These are phyloP conservation scores for Drosophila melanica DNA, from an alignment of 1,140 invertebrate species.

Conservation along the genomic window DNA sequence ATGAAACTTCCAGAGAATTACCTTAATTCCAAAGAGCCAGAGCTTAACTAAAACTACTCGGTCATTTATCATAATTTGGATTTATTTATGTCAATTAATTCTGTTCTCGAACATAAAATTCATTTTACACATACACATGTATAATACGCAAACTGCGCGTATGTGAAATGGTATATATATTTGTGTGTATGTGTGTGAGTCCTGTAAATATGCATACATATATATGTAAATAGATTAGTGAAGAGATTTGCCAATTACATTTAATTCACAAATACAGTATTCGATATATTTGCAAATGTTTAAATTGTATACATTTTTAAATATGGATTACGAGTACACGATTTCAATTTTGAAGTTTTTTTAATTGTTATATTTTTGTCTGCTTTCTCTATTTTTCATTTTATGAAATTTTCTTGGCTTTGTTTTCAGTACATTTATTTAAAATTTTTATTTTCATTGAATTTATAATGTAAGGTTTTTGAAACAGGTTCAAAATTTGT, in stretches of 20 bases:
- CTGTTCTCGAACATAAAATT: slow-evolving; percentile 57
- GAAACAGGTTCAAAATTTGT: slow-evolving; percentile 11
- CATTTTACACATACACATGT: slow-evolving; percentile 49
- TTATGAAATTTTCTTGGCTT: not conserved
- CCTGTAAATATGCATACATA: slow-evolving; percentile 40
- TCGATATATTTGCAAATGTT: slow-evolving; percentile 61
- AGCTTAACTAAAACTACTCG: slow-evolving; percentile 7
- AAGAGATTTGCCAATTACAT: slow-evolving; percentile 67
- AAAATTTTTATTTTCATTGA: slow-evolving; percentile 21
- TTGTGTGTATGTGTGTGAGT: slow-evolving; percentile 20
- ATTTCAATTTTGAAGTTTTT: slow-evolving; percentile 35
- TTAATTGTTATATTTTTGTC: slow-evolving; percentile 12
- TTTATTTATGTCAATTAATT: slow-evolving; percentile 77
- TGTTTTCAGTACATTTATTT: slow-evolving; percentile 39
- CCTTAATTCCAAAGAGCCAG: slow-evolving; percentile 1
- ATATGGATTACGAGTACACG: slow-evolving; percentile 47
- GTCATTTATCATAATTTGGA: slow-evolving; percentile 56
- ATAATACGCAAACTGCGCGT: slow-evolving; percentile 17
- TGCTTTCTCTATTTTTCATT: slow-evolving; percentile 14
- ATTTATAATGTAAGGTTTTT: slow-evolving; percentile 12
- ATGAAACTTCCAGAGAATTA: slow-evolving; percentile 35
- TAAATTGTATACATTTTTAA: slow-evolving; percentile 56
- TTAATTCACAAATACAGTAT: slow-evolving; percentile 70
- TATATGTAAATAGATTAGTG: slow-evolving; percentile 54
- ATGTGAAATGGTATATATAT: slow-evolving; percentile 4